Evolutionary conservation across 2,113 vertebrate genomes (phyloP), one percentile per base, ranked within the genome.

Genomic region (Orientallactaga bullata): DNA sequence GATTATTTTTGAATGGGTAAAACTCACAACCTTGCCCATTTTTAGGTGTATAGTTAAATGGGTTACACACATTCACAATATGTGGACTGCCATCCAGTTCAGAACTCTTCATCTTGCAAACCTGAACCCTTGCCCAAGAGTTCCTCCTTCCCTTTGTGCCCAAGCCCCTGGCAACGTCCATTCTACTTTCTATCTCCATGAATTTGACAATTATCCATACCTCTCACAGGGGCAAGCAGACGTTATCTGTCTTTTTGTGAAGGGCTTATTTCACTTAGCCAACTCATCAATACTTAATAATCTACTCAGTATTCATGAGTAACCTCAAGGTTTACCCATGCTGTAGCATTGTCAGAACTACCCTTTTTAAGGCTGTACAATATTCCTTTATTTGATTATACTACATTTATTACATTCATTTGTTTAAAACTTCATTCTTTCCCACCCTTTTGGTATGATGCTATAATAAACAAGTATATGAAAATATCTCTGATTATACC

Each of bases 1-100:
- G 83, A 61, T 39, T 77, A 88, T 68, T 88, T 76, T 37, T 83
- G 74, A 73, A 66, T 85, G 20, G 58, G 21, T 61, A 94, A 81
- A 90, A 91, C 32, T 58, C 86, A 65, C 20, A 17, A 8, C 37
- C 9, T 90, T 60, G 78, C 17, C n/a, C 39, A 74, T 68, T 83
- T 91, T 83, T 24, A 68, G 66, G 32, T 39, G 28, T 47, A 39
- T 1, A 82, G 3, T 71, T 89, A 2, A 73, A 37, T 76, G 39
- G 24, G 37, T 79, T 84, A 55, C 47, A 37, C 39, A 79, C 42
- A 63, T 58, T 84, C 78, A 55, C 28, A 78, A 20, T 68, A 9
- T 86, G 15, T 55, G 76, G 5, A 88, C 9, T 37, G 78, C 24
- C 30, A n/a, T 63, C 73, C n/a, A 88, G 51, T 66, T 74, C 69